Percentiles rank a stretch among this genome's conserved stretches.
phyloP scores from a whole-genome alignment of 2,113 vertebrate genomes.

The Bagarius yarrelli region DNA sequence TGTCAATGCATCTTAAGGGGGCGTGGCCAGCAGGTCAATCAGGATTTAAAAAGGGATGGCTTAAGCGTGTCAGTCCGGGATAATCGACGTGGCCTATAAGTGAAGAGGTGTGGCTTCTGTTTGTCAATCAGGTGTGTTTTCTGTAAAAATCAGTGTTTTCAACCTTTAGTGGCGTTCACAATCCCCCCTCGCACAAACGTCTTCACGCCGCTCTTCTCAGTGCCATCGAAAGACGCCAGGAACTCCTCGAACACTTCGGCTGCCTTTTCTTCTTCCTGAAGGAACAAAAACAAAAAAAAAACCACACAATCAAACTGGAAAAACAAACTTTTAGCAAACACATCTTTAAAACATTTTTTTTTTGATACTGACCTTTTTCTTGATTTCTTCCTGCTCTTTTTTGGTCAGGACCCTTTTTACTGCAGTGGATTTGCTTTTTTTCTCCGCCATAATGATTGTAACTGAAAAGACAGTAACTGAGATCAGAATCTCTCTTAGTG shows the following conservation, averaged over 20 bases:
- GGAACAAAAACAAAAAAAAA: background rate
- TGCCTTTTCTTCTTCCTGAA: slow-evolving; percentile 78
- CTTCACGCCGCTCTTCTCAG: slow-evolving; percentile 69
- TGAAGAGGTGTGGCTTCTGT: too few relatives aligned
- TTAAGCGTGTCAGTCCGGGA: too few relatives aligned
- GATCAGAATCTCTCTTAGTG: background rate
- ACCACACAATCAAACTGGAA: background rate
- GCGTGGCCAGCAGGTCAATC: too few relatives aligned
- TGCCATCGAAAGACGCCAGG: slow-evolving; percentile 74
- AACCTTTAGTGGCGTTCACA: slow-evolving; percentile 78
- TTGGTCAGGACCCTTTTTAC: slow-evolving; percentile 70
- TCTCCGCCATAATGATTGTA: slow-evolving; percentile 73
- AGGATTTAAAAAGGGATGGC: too few relatives aligned
- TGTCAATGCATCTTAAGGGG: too few relatives aligned
- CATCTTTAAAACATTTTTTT: background rate
- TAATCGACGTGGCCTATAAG: too few relatives aligned
- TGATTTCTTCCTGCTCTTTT: slow-evolving; percentile 71
- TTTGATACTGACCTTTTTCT: slow-evolving; percentile 70
- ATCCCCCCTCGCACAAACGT: slow-evolving; percentile 80
- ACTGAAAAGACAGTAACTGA: slow-evolving; percentile 33
- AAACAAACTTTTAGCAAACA: too few relatives aligned
- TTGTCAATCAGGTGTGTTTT: too few relatives aligned
- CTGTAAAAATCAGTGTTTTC: slow-evolving; percentile 3
- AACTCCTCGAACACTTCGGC: slow-evolving; percentile 81
- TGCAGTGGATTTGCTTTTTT: slow-evolving; percentile 68